Evolutionary conservation across 1,140 invertebrate genomes (phyloP).

Genomic region (Condylostylus longicornis): DNA sequence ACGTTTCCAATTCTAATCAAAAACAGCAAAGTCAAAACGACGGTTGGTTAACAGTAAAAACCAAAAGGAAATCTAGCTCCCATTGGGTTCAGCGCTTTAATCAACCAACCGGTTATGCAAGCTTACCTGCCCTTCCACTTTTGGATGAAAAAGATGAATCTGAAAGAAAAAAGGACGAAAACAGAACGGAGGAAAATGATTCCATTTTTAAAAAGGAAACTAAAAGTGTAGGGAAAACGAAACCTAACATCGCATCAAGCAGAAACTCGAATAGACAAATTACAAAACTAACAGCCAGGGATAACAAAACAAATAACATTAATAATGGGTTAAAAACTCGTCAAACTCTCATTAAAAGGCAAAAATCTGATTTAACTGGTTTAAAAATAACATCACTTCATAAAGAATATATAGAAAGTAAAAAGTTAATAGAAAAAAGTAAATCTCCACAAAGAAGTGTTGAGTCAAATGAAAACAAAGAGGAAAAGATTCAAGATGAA

Average conservation of each 20-base stretch:
- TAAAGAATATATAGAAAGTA: constrained; percentile 29
- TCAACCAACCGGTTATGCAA: constrained; percentile 49
- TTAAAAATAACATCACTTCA: constrained; percentile 36
- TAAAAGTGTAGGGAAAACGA: too few relatives aligned
- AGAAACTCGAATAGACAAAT: constrained; percentile 7
- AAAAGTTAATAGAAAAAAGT: constrained; percentile 20
- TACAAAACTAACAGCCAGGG: constrained; percentile 1
- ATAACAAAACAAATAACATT: too few relatives aligned
- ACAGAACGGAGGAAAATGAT: constrained; percentile 3
- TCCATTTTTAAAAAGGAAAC: too few relatives aligned
- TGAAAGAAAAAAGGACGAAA: constrained; percentile 10
- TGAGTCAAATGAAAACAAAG: neutral
- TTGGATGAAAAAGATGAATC: constrained; percentile 32
- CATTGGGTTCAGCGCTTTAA: constrained; percentile 49
- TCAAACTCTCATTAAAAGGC: constrained; percentile 34
- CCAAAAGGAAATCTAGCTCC: constrained; percentile 38
- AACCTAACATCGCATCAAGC: constrained; percentile 6
- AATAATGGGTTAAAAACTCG: constrained; percentile 5
- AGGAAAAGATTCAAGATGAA: neutral
- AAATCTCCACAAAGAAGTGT: constrained; percentile 13
- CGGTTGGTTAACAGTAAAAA: constrained; percentile 51
- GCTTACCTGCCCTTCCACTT: constrained; percentile 41
- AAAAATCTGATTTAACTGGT: constrained; percentile 43
- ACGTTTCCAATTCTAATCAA: too few relatives aligned
- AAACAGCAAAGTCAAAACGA: constrained; percentile 42